phyloP scores from a whole-genome alignment of 2,888 invertebrate species.

The Alitta virens region DNA sequence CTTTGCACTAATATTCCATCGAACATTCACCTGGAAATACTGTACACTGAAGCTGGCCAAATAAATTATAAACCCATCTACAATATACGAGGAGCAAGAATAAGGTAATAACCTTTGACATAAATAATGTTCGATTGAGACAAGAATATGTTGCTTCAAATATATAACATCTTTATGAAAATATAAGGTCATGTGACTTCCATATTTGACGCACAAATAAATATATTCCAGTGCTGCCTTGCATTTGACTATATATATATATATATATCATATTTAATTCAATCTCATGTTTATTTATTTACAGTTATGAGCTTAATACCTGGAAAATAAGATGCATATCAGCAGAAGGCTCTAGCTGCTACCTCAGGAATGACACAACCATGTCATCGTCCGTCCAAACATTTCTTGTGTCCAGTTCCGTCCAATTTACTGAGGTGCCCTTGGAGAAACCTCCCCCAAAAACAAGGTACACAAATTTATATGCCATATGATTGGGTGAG shows the following conservation, averaged over 20 bases:
- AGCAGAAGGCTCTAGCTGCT: slow-evolving; percentile 31
- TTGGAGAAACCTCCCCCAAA: not conserved
- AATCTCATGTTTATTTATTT: slow-evolving; percentile 6
- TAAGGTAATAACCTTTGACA: too few species aligned
- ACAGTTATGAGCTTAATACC: slow-evolving; percentile 38
- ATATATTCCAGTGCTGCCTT: too few species aligned
- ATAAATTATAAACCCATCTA: slow-evolving; percentile 36
- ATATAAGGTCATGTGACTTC: too few species aligned
- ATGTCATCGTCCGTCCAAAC: slow-evolving; percentile 3
- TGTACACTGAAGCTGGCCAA: slow-evolving; percentile 45
- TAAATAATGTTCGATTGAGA: too few species aligned
- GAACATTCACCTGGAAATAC: slow-evolving; percentile 40
- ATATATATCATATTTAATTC: not conserved
- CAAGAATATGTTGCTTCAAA: too few species aligned
- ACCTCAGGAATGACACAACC: not conserved
- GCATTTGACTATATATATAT: too few species aligned
- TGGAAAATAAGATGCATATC: slow-evolving; percentile 39
- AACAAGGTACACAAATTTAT: slow-evolving; percentile 5
- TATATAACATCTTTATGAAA: too few species aligned
- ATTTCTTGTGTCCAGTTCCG: slow-evolving; percentile 21
- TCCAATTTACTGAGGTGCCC: slow-evolving; percentile 21
- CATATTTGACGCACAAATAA: too few species aligned
- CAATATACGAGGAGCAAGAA: slow-evolving; percentile 43
- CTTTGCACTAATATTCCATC: slow-evolving; percentile 34
- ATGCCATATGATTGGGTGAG: too few species aligned